Conservation (phyloP, 2,888 invertebrate genomes). For the Noctuana brunneofusca region DNA sequence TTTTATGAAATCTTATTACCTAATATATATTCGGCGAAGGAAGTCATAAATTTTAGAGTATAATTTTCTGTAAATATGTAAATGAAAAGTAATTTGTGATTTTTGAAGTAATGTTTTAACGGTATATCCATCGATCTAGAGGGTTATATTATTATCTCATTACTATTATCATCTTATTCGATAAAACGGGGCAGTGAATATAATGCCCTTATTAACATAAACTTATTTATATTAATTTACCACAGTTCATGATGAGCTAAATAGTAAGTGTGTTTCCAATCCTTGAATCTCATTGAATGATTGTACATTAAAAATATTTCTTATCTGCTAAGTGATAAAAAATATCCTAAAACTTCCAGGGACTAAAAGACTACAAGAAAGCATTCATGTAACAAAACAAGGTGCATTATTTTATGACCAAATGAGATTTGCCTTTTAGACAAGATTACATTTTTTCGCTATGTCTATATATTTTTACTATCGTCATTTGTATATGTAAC, state of each 20-base stretch:
- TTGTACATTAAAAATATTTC: neutral
- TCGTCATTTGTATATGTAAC: conserved; percentile 28
- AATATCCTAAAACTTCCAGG: neutral
- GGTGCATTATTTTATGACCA: conserved; percentile 29
- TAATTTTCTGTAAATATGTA: conserved; percentile 67
- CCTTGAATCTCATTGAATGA: conserved; percentile 4
- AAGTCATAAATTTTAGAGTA: neutral
- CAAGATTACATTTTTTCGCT: conserved; percentile 23
- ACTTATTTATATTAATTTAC: neutral
- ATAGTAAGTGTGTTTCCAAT: neutral
- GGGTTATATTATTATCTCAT: neutral
- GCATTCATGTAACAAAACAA: conserved; percentile 16
- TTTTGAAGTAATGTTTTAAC: conserved; percentile 23
- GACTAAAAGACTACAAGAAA: conserved; percentile 2
- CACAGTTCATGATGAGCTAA: neutral
- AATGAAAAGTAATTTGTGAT: conserved; percentile 61
- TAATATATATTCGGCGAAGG: neutral
- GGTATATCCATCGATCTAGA: neutral
- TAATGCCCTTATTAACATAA: neutral
- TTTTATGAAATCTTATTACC: no score
- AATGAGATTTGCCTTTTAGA: conserved; percentile 33
- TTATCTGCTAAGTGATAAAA: neutral
- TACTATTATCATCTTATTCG: no score
- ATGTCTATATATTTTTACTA: conserved; percentile 23
- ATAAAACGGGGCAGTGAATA: no score